A percentile compares a stretch with the other conserved stretches of the same genome.
Conservation (phyloP, 2,888 invertebrate species). For the Eudemis profundana region DNA sequence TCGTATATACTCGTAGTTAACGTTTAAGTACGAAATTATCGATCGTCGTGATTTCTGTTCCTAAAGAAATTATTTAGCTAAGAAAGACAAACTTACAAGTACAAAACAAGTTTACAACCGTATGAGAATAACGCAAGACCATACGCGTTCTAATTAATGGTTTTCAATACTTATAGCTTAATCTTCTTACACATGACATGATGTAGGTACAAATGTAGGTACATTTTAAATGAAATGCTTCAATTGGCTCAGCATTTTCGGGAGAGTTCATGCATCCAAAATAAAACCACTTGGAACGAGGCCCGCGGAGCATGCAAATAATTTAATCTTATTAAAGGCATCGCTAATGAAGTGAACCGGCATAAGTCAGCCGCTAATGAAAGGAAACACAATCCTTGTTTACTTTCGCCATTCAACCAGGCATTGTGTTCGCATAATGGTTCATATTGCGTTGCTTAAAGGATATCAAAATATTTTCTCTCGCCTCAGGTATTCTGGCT, state of each 20-base stretch:
- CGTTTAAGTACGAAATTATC: no score
- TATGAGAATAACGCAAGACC: background rate
- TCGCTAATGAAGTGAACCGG: conserved; percentile 59
- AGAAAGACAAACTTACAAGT: no score
- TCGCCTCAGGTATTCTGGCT: conserved; percentile 53
- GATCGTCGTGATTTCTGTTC: no score
- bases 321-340: conserved; percentile 64
- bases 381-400: conserved; percentile 63
- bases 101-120: background rate
- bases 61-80: no score
- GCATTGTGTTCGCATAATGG: conserved; percentile 54
- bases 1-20: no score
- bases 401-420: conserved; percentile 56
- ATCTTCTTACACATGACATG: background rate
- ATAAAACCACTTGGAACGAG: conserved; percentile 40
- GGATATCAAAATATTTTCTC: conserved; percentile 62
- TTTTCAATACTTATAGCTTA: background rate
- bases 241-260: conserved; percentile 26
- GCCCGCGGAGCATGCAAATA: conserved; percentile 46
- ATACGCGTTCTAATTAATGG: background rate
- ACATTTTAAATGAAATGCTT: conserved; percentile 16
- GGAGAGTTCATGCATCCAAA: conserved; percentile 21
- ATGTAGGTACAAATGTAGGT: background rate
- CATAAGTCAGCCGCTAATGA: conserved; percentile 63
- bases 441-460: conserved; percentile 51